A percentile compares a stretch with the other conserved stretches of the same genome.
Evolutionary conservation across 2,888 invertebrate species (phyloP).

Genomic region (Platycheirus albimanus): DNA sequence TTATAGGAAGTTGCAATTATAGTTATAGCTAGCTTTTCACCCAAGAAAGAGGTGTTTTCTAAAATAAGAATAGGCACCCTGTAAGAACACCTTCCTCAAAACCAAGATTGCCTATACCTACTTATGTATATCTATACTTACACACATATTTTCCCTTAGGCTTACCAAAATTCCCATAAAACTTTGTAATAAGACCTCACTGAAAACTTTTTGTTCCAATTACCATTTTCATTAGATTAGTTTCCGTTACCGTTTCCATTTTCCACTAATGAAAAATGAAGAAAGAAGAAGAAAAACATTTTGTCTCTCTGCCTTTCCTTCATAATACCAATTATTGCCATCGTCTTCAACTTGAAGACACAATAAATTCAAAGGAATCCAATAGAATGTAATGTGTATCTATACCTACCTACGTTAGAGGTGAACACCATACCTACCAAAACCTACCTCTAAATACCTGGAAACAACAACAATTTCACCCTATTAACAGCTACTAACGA

Average conservation of each 20-base stretch:
- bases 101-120: no score
- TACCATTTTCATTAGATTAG: conserved; percentile 72
- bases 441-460: conserved; percentile 16
- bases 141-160: no score
- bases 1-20: no score
- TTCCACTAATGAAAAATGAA: conserved; percentile 73
- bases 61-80: no score
- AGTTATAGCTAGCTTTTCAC: no score
- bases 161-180: no score
- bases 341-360: conserved; percentile 35
- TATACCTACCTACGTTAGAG: not conserved
- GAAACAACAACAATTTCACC: conserved; percentile 67
- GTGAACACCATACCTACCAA: conserved; percentile 13
- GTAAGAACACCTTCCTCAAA: no score
- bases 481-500: conserved; percentile 74
- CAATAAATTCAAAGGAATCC: conserved; percentile 18
- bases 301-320: conserved; percentile 9
- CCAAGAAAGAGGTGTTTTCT: no score
- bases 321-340: not conserved
- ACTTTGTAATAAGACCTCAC: conserved; percentile 16
- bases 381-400: conserved; percentile 6
- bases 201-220: conserved; percentile 49
- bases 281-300: conserved; percentile 44
- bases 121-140: no score
- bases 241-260: conserved; percentile 74